Evolutionary conservation across 2,797 vertebrate genomes (phyloP).

Genomic region (Varecia variegata): DNA sequence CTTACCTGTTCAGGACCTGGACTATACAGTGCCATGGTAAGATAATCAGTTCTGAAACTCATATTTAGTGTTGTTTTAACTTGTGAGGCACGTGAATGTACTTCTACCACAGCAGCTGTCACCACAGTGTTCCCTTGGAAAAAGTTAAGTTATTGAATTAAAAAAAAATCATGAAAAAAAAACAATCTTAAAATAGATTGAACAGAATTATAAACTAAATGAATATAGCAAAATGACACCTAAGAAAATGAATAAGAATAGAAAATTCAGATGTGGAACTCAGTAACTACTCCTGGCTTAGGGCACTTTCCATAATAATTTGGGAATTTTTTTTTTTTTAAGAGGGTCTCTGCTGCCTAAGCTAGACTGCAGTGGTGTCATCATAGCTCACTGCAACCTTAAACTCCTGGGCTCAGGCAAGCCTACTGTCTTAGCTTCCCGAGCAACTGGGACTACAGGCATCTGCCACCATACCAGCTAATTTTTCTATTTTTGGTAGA

Average conservation of each 20-base stretch:
- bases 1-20: slow-evolving; percentile 88
- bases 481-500: too few relatives aligned
- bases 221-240: neutral
- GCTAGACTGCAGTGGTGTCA: too few relatives aligned
- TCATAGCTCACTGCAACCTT: too few relatives aligned
- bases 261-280: neutral
- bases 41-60: slow-evolving; percentile 94
- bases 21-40: slow-evolving; percentile 92
- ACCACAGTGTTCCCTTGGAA: slow-evolving; percentile 91
- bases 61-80: slow-evolving; percentile 92
- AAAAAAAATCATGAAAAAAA: slow-evolving; percentile 30
- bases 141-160: slow-evolving; percentile 61
- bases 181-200: neutral
- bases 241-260: neutral
- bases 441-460: too few relatives aligned
- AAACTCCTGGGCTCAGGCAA: too few relatives aligned
- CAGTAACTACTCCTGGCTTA: neutral
- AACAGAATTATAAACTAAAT: slow-evolving; percentile 33
- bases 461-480: too few relatives aligned
- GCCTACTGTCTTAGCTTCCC: too few relatives aligned
- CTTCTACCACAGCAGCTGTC: slow-evolving; percentile 95
- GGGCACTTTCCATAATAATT: neutral
- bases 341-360: too few relatives aligned
- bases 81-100: slow-evolving; percentile 85
- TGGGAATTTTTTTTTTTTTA: too few relatives aligned